Conservation (phyloP, 2,888 invertebrate species). For the Aleiodes alternator region DNA sequence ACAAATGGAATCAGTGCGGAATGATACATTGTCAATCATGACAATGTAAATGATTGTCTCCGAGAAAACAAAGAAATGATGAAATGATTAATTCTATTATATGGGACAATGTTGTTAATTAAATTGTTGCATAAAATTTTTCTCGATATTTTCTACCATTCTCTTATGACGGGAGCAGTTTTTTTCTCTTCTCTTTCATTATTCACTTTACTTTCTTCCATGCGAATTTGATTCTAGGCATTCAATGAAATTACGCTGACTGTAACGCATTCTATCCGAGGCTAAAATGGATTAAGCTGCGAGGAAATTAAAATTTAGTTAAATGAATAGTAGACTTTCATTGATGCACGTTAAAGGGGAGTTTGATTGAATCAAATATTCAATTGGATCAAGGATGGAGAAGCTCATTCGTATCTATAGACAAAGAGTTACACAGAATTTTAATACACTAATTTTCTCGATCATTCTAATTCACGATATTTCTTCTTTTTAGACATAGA, state of each 20-base stretch:
- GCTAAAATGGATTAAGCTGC: conserved; percentile 2
- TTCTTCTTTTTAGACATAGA: no score
- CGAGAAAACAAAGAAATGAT: no score
- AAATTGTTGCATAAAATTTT: no score
- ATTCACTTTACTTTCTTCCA: not conserved
- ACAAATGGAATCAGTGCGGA: no score
- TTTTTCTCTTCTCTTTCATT: no score
- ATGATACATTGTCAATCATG: no score
- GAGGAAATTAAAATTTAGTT: conserved; percentile 6
- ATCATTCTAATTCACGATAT: not conserved
- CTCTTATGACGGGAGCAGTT: no score
- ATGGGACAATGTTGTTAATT: no score
- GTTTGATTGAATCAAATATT: conserved; percentile 26
- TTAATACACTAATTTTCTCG: not conserved
- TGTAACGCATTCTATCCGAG: not conserved
- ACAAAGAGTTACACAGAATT: not conserved
- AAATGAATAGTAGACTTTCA: conserved; percentile 21
- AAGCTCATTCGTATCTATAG: not conserved
- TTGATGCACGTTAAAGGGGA: conserved; percentile 19
- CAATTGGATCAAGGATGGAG: conserved; percentile 13
- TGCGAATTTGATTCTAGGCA: not conserved
- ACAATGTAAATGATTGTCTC: no score
- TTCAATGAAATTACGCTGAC: conserved; percentile 2
- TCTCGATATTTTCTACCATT: no score
- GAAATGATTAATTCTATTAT: no score